phyloP scores from a whole-genome alignment of 1,140 invertebrate species.

The Drosophila ercepeae region DNA sequence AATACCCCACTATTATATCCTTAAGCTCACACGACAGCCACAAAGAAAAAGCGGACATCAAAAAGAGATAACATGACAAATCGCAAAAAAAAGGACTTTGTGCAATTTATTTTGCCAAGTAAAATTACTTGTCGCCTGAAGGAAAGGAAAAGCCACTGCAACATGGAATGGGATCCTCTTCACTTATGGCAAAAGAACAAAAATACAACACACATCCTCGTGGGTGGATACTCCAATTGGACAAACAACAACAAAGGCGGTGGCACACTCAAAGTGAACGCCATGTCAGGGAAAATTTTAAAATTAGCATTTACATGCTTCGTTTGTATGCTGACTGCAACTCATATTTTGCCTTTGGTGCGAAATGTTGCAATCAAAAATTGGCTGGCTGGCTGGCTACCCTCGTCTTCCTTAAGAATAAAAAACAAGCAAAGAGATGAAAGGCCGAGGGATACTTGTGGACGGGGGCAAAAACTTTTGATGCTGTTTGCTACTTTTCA shows the following conservation, averaged over 20 bases:
- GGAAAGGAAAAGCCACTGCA: constrained; percentile 55
- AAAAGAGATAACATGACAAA: constrained; percentile 18
- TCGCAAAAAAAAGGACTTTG: constrained; percentile 63
- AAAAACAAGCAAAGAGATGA: constrained; percentile 30
- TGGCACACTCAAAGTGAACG: constrained; percentile 67
- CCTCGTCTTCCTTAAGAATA: constrained; percentile 7
- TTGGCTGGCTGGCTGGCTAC: constrained; percentile 57
- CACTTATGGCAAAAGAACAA: constrained; percentile 17
- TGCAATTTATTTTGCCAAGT: constrained; percentile 81
- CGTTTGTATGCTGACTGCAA: constrained; percentile 41
- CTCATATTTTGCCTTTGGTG: constrained; percentile 67
- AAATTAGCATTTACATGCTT: constrained; percentile 80
- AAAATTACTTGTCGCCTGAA: constrained; percentile 79
- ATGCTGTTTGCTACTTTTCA: constrained; percentile 69
- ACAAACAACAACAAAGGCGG: constrained; percentile 52
- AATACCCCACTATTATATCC: constrained; percentile 11
- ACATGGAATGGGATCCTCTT: constrained; percentile 15
- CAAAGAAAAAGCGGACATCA: constrained; percentile 50
- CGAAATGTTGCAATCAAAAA: constrained; percentile 81
- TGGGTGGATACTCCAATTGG: constrained; percentile 49
- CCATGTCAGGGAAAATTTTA: constrained; percentile 82
- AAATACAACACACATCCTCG: background rate
- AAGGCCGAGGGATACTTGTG: constrained; percentile 10
- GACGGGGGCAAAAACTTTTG: constrained; percentile 63
- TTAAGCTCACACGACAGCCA: constrained; percentile 20